These are phyloP conservation scores for Gallinago media DNA, from an alignment of 2,113 vertebrate species.

Conservation along the genomic window DNA sequence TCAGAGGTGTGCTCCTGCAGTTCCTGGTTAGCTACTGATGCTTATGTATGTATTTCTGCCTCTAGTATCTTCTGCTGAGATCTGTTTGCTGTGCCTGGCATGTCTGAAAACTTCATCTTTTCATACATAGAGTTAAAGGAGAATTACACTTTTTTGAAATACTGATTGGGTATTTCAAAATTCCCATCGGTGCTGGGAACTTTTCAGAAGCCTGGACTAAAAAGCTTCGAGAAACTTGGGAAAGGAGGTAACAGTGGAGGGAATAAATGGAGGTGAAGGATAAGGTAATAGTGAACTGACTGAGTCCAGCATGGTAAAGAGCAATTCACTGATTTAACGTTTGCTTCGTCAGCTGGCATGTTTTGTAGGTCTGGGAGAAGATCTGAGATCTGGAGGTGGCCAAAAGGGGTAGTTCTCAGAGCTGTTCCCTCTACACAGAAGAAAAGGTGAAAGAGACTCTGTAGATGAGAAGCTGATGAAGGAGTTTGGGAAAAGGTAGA, in stretches of 20 bases:
- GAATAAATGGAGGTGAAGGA: neutral
- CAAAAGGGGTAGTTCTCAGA: neutral
- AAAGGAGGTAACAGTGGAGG: neutral
- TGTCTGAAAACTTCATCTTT: neutral
- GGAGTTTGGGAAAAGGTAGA: neutral
- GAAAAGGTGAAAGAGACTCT: neutral
- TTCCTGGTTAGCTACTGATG: neutral
- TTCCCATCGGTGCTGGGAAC: neutral
- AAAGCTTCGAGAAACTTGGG: neutral
- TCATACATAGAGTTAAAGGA: neutral
- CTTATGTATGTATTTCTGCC: neutral
- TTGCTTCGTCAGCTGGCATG: neutral
- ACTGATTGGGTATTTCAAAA: neutral
- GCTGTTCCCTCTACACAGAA: neutral
- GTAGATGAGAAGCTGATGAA: neutral
- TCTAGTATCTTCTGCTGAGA: neutral
- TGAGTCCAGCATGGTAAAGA: neutral
- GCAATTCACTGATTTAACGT: neutral
- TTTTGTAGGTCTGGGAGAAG: neutral
- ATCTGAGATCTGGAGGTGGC: neutral
- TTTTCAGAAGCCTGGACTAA: neutral
- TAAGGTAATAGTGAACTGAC: neutral
- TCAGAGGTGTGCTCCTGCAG: neutral
- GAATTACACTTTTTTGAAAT: neutral
- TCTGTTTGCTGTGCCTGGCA: neutral